Evolutionary conservation across 2,888 invertebrate genomes (phyloP).

Genomic region (Schizotus pectinicornis): DNA sequence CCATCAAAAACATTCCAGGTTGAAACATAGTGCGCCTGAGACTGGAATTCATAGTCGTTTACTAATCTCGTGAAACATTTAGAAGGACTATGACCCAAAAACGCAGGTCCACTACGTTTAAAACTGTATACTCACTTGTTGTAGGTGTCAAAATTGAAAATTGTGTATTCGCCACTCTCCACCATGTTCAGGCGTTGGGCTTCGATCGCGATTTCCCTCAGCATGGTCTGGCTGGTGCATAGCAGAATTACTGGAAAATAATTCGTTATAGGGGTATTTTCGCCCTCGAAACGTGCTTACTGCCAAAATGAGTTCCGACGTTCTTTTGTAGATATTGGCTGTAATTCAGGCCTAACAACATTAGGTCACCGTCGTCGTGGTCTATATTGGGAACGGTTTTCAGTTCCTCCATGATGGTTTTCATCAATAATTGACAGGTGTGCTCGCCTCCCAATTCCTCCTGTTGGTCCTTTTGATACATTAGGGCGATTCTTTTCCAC

Average conservation of each 20-base stretch:
- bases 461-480: conserved; percentile 79
- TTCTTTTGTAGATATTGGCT: conserved; percentile 69
- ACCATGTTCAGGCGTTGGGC: conserved; percentile 96
- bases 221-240: conserved; percentile 88
- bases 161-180: conserved; percentile 95
- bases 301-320: conserved; percentile 72
- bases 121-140: conserved; percentile 76
- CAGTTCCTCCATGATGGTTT: conserved; percentile 69
- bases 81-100: background rate
- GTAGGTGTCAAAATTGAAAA: conserved; percentile 97
- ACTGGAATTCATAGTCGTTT: no score
- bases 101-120: background rate
- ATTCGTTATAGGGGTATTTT: conserved; percentile 3
- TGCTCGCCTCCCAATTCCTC: conserved; percentile 69
- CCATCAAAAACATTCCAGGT: background rate
- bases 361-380: conserved; percentile 68
- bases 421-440: conserved; percentile 80
- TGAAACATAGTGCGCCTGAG: no score
- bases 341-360: conserved; percentile 61
- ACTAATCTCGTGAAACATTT: no score
- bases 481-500: conserved; percentile 75
- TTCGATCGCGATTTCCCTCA: conserved; percentile 90
- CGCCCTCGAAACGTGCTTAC: conserved; percentile 62
- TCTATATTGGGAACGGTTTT: conserved; percentile 57
- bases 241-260: conserved; percentile 88